Conservation (phyloP, 2,113 vertebrate genomes). For the Nipponia nippon region DNA sequence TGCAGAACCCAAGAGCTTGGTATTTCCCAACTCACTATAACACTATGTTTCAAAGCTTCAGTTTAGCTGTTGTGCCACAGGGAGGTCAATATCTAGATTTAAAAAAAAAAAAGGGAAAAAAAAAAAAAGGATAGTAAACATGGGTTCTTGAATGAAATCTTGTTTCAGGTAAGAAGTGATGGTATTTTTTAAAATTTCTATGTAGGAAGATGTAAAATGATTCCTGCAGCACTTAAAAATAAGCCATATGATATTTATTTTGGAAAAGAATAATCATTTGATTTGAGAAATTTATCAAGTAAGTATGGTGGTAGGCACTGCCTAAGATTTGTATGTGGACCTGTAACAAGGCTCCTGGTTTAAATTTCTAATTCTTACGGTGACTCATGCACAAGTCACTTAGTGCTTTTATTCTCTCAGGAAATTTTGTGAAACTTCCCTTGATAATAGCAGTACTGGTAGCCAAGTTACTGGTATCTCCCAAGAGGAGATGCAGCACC, state of each 20-base stretch:
- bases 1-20: not conserved
- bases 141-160: not conserved
- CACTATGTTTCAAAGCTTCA: not conserved
- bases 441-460: not conserved
- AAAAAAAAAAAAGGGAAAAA: not conserved
- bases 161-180: not conserved
- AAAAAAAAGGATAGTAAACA: not conserved
- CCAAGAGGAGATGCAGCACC: not conserved
- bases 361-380: not conserved
- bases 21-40: not conserved
- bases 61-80: not conserved
- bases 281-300: not conserved
- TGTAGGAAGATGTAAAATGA: not conserved
- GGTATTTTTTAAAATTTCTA: not conserved
- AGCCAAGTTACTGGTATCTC: not conserved
- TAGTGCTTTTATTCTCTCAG: not conserved
- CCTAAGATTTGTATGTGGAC: not conserved
- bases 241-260: not conserved
- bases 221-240: not conserved
- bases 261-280: not conserved
- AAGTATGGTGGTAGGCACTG: not conserved
- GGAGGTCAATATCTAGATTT: not conserved
- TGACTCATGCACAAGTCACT: not conserved
- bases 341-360: not conserved
- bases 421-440: not conserved